Base-by-base conservation (phyloP, 2,888 invertebrate genomes). In the Melieria omissa region DNA sequence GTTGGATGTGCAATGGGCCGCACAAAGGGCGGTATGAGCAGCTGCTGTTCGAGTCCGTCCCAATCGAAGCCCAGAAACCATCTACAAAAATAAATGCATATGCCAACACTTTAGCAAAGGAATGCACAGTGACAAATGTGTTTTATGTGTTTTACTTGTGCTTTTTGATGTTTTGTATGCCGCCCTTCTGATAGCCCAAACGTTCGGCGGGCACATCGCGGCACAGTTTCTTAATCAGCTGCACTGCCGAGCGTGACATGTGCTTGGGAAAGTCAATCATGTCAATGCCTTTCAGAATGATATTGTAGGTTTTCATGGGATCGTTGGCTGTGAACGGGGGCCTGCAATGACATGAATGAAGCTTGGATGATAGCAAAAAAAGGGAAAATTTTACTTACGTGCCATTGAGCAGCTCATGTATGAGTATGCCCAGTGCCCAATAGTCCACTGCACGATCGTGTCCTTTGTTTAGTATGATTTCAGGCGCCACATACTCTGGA, bases 1-100 rank as follows among this genome's bases (percentile, higher is more conserved):
- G 90, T 89, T 14, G 93, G 90, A 74, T 93, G 91, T 73, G 89
- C 90, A 46, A 92, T 88, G 70, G 95, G 90, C 14, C 90, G 89
- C 16, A 92, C 93, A 74, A 92, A 89, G 1, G 95, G 94, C 5
- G 96, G 93, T 78, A 91, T 91, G 69, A 96, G 84, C 73, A 91
- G 89, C 73, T 92, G 89, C 74, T 90, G 90, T 47, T 90, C 88
- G 42, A 97, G 88, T 6, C 93, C 93, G 77, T 94, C 93, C 97
- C 97, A 98, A 83, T 97, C 95, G 84, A 98, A 97, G 46, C 94
- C 95, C 78, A 93, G 90, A 88, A 96, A 98, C 97, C 97, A 98
- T 83, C 96, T 96, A 55, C 55, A 60, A 47, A 45, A 52, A 29
- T n/a, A 65, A 64, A 49, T 10, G 5, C 3, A 45, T 45, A 44